Percentiles rank a stretch among this genome's conserved stretches.
Conservation (phyloP, 2,888 invertebrate species). For the Aporophyla lueneburgensis region DNA sequence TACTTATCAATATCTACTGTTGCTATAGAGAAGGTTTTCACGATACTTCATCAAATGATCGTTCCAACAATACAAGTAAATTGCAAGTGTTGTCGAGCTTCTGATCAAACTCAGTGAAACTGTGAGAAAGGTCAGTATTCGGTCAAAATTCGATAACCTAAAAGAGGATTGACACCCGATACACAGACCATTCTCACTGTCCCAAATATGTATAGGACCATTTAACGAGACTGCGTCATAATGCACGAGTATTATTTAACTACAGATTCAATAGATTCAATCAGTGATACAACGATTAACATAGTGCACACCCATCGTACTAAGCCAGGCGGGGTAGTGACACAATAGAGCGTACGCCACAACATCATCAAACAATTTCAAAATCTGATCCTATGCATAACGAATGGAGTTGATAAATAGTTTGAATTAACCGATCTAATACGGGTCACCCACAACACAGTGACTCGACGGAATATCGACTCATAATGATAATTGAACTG, state of each 20-base stretch:
- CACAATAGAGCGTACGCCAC: slow-evolving; percentile 84
- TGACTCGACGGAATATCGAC: slow-evolving; percentile 86
- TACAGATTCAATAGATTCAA: slow-evolving; percentile 84
- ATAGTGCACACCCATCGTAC: slow-evolving; percentile 89
- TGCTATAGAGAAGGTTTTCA: too few species aligned
- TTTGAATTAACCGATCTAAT: slow-evolving; percentile 91
- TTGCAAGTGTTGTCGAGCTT: slow-evolving; percentile 13
- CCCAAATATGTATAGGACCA: slow-evolving; percentile 58
- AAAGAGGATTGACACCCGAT: slow-evolving; percentile 31
- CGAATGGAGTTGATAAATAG: slow-evolving; percentile 90
- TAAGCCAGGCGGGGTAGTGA: slow-evolving; percentile 82
- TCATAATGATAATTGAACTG: slow-evolving; percentile 91
- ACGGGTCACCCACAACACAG: slow-evolving; percentile 90
- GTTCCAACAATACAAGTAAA: slow-evolving; percentile 3
- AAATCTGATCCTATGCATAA: slow-evolving; percentile 90
- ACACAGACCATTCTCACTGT: slow-evolving; percentile 34
- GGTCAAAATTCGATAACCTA: slow-evolving; percentile 10
- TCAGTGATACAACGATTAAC: slow-evolving; percentile 85
- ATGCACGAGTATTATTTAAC: slow-evolving; percentile 73
- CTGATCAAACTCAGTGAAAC: slow-evolving; percentile 3
- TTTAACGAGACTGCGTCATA: slow-evolving; percentile 65
- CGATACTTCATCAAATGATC: too few species aligned
- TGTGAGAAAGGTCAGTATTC: slow-evolving; percentile 21
- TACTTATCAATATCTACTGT: too few species aligned
- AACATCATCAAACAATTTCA: slow-evolving; percentile 90